Evolutionary conservation across 2,888 invertebrate species (phyloP), one percentile per base, ranked within the genome.

Genomic region (Drosophila ezoana): DNA sequence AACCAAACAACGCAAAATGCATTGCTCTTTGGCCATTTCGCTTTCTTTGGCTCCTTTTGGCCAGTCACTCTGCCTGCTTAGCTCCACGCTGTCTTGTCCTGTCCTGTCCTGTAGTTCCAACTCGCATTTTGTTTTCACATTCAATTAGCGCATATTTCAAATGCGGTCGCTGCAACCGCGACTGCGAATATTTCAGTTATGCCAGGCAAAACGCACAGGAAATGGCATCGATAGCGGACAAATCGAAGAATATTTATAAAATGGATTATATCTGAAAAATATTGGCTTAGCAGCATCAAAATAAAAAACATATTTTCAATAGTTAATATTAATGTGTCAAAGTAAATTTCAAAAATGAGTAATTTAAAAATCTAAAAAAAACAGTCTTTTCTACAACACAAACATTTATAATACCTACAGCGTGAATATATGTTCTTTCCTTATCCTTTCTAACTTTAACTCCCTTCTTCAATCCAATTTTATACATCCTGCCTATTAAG

Each of bases 81-180:
- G 10, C 2, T 49, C 16, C 43, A 54, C 58, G 51, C 56, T 51
- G 41, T 38, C 47, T 72, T 57, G 13, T 28, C 53, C 28, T 11
- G 9, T n/a, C 32, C 56, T 37, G 33, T 59, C 35, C 64, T 56
- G 61, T 45, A 51, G 59, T 52, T 41, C 37, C 70, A 65, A 35
- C 57, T 66, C 70, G 75, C 69, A 73, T 72, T 86, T 79, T 71
- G 71, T 74, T 86, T 84, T 84, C 86, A 79, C 83, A 84, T 84
- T 84, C 83, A 84, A 84, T 84, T 84, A 84, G 86, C 81, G 84
- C 81, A 84, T 84, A 72, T 83, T 79, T 81, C 79, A 75, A 81
- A 82, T 76, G 81, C 67, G 73, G 51, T 58, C 61, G 67, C 67
- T 44, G 53, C 72, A 59, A 72, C 70, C 66, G 58, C 69, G 60